phyloP scores from a whole-genome alignment of 2,888 invertebrate species.

The Thymelicus acteon region DNA sequence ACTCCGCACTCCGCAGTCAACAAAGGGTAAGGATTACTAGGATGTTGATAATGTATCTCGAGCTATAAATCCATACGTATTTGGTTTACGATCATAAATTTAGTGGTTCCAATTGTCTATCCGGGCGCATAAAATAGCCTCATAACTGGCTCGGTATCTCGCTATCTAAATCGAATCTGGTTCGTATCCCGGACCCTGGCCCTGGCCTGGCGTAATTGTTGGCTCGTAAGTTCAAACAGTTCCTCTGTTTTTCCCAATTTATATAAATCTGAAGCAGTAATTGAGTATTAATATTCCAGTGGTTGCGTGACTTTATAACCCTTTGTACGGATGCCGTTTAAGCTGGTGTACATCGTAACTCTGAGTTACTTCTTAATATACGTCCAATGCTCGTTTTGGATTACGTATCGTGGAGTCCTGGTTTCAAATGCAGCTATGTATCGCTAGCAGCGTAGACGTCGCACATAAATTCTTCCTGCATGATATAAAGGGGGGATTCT shows the following conservation, averaged over 20 bases:
- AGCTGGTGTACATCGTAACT: no score
- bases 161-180: constrained; percentile 36
- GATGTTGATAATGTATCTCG: constrained; percentile 1
- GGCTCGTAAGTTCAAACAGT: constrained; percentile 27
- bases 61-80: constrained; percentile 15
- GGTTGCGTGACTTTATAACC: constrained; percentile 31
- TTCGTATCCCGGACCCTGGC: neutral
- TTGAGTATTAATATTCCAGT: constrained; percentile 34
- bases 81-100: constrained; percentile 27
- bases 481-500: constrained; percentile 8
- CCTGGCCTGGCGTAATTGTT: constrained; percentile 32
- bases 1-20: no score
- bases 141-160: constrained; percentile 33
- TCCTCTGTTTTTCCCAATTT: constrained; percentile 34
- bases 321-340: constrained; percentile 7
- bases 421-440: neutral
- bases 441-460: neutral
- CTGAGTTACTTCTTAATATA: neutral
- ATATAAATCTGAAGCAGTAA: constrained; percentile 32
- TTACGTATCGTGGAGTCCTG: neutral
- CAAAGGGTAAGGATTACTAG: neutral
- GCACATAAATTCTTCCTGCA: neutral
- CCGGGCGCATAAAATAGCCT: constrained; percentile 35
- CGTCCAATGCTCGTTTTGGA: constrained; percentile 2
- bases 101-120: constrained; percentile 31